Evolutionary conservation across 2,888 invertebrate species (phyloP).

Genomic region (Asteroscopus sphinx): DNA sequence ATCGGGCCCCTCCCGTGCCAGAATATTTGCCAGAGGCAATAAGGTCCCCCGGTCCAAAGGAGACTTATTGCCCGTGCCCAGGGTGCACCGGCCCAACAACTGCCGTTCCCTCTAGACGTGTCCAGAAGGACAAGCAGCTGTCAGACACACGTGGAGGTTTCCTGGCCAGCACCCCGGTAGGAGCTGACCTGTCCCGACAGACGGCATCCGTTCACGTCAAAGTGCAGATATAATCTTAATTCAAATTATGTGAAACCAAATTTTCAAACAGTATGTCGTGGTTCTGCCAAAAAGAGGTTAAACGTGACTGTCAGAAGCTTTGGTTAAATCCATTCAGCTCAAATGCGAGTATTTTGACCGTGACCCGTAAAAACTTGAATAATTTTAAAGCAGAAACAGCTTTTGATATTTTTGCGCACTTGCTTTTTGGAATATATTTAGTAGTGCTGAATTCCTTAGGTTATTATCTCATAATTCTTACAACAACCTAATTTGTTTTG

Average conservation of each 20-base stretch:
- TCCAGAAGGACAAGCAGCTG: too few species aligned
- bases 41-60: too few species aligned
- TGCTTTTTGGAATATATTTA: slow-evolving; percentile 5
- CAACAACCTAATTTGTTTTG: too few species aligned
- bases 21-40: too few species aligned
- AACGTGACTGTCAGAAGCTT: slow-evolving; percentile 35
- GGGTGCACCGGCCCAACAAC: too few species aligned
- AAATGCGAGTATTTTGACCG: slow-evolving; percentile 20
- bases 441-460: neutral
- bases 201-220: slow-evolving; percentile 5
- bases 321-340: slow-evolving; percentile 27
- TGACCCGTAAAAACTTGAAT: slow-evolving; percentile 23
- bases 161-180: too few species aligned
- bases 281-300: slow-evolving; percentile 33
- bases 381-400: slow-evolving; percentile 2
- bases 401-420: slow-evolving; percentile 9
- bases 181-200: too few species aligned
- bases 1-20: too few species aligned
- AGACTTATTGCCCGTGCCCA: too few species aligned
- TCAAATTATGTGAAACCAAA: slow-evolving; percentile 4
- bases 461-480: too few species aligned
- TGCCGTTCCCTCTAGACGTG: too few species aligned
- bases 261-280: slow-evolving; percentile 24
- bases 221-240: slow-evolving; percentile 32
- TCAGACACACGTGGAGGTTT: too few species aligned